Evolutionary conservation across 35 echinoderm and acorn worm species (phyloP).

Genomic region (Lytechinus pictus): DNA sequence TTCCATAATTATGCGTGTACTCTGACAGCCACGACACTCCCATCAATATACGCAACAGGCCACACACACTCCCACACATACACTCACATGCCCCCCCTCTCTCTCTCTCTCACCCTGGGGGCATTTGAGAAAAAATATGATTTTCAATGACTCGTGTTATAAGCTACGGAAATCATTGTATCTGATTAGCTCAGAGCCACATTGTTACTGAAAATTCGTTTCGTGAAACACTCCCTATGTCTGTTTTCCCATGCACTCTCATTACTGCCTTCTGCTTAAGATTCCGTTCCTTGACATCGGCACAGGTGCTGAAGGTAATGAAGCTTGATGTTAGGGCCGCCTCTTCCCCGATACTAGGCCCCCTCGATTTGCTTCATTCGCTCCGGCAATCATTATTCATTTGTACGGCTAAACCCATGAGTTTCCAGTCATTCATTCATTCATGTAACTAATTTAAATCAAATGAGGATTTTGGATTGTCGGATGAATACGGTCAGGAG

Average conservation of each 20-base stretch:
- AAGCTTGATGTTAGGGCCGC: not conserved
- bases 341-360: not conserved
- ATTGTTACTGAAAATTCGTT: no score
- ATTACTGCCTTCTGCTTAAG: not conserved
- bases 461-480: not conserved
- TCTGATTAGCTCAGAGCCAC: no score
- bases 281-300: not conserved
- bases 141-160: no score
- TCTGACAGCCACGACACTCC: not conserved
- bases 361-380: not conserved
- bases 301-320: not conserved
- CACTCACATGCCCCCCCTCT: not conserved
- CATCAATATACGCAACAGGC: no score
- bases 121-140: no score
- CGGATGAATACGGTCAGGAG: not conserved
- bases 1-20: not conserved
- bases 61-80: no score
- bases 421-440: not conserved
- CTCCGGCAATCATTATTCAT: not conserved
- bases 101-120: not conserved
- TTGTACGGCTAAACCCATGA: not conserved
- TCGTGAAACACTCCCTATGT: not conserved
- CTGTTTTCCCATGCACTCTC: not conserved
- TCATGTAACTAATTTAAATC: not conserved
- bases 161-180: no score